Evolutionary conservation across 2,888 invertebrate genomes (phyloP), one percentile per base, ranked within the genome.

Genomic region (Byasa hedistus): DNA sequence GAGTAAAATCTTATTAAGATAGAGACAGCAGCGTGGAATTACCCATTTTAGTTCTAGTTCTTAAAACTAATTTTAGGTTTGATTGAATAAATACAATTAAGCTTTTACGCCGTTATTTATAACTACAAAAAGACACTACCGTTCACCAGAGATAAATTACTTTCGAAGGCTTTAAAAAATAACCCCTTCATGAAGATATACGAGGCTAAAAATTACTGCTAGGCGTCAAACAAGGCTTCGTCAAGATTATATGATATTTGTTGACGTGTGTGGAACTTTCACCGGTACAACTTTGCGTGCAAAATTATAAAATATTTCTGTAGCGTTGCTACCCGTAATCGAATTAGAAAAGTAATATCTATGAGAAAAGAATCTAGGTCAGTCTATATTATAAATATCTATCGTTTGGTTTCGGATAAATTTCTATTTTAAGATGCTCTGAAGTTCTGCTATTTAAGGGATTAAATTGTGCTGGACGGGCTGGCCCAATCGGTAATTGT

Each of bases 341-440:
- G 62, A 62, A 48, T 58, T 32, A 23, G 44, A 55, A 57, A 58
- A 62, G 62, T 62, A 55, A 66, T 66, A 66, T 62, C 62, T 58
- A 66, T 66, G 58, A 62, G 48, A 59, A 58, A 15, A 60, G n/a
- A 55, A 66, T 66, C 44, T 62, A 58, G 66, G 58, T 62, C 58
- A 55, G 17, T 58, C 52, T 51, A 62, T 62, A 62, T 62, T 66
- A 54, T 62, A 58, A 22, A 62, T 39, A 62, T 58, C 39, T 27
- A 58, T 58, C 58, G 54, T 66, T 66, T 44, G 21, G n/a, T 32
- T 58, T 62, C 52, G 22, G 44, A 48, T 59, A 48, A 62, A 54
- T 23, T 55, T 66, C 66, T 66, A 66, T 66, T 66, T 62, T 22
- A 22, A 62, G 66, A 57, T 39, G 48, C n/a, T 23, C 51, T 32